A percentile compares a stretch with the other conserved stretches of the same genome.
Conservation (phyloP, 2,797 vertebrate genomes). For the Australoheros facetus region DNA sequence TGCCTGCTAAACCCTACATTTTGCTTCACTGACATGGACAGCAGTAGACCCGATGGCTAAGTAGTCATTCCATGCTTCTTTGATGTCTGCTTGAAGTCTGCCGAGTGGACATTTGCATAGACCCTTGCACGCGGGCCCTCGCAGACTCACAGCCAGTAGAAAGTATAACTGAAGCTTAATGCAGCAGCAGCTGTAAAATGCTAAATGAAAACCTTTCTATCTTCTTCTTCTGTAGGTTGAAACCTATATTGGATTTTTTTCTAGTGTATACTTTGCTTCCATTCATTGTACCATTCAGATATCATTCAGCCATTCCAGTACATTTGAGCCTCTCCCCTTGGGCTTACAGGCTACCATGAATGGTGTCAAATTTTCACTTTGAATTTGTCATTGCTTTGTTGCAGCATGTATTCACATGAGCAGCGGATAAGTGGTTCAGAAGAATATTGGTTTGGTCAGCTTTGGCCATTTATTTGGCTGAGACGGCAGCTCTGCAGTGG, state of each 20-base stretch:
- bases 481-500: constrained; percentile 56
- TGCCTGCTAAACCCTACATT: neutral
- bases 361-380: constrained; percentile 18
- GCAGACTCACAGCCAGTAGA: neutral
- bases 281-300: neutral
- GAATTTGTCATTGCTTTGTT: constrained; percentile 19
- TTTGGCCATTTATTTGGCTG: constrained; percentile 50
- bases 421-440: constrained; percentile 30
- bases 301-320: neutral
- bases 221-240: neutral
- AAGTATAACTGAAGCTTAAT: neutral
- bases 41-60: neutral
- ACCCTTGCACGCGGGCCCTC: neutral
- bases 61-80: neutral
- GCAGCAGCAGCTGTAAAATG: neutral
- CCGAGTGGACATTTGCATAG: accelerated
- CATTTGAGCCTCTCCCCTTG: neutral
- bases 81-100: neutral
- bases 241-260: constrained; percentile 9
- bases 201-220: neutral
- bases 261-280: neutral
- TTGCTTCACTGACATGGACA: accelerated
- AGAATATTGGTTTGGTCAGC: constrained; percentile 58
- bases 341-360: neutral
- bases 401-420: constrained; percentile 15